Evolutionary conservation across 2,113 vertebrate genomes (phyloP).

Genomic region (Gavialis gangeticus): DNA sequence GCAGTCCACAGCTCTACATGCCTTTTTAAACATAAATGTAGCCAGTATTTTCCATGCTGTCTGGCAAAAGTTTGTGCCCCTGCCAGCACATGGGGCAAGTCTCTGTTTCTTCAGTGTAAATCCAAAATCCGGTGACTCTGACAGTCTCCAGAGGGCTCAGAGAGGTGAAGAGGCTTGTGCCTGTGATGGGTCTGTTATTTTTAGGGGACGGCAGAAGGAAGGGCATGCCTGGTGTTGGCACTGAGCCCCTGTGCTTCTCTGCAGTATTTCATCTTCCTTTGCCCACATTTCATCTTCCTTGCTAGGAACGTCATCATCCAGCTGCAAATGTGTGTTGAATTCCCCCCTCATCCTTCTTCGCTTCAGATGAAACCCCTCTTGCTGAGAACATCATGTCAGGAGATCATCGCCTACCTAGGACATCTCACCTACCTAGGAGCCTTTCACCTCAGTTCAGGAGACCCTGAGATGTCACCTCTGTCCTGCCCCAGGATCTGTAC

Average conservation of each 20-base stretch:
- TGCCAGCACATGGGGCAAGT: neutral
- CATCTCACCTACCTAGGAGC: neutral
- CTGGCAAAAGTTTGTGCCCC: neutral
- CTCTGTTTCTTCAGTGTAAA: neutral
- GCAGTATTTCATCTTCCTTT: neutral
- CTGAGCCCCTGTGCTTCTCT: neutral
- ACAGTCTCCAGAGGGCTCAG: neutral
- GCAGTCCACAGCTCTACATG: neutral
- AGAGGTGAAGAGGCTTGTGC: neutral
- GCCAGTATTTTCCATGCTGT: neutral
- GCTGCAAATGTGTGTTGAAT: neutral
- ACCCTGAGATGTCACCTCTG: neutral
- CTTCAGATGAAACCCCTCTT: neutral
- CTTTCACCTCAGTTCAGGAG: neutral
- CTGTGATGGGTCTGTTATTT: neutral
- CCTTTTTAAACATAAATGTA: neutral
- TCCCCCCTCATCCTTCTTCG: neutral
- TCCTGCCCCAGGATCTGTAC: neutral
- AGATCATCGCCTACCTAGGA: too few relatives aligned
- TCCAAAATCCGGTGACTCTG: neutral
- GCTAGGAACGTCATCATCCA: neutral
- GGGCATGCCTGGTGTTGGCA: neutral
- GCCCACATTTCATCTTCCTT: neutral
- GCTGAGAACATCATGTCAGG: too few relatives aligned
- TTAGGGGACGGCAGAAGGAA: neutral